Evolutionary conservation across 2,113 vertebrate species (phyloP), one percentile per base, ranked within the genome.

Genomic region (Tragelaphus imberbis): DNA sequence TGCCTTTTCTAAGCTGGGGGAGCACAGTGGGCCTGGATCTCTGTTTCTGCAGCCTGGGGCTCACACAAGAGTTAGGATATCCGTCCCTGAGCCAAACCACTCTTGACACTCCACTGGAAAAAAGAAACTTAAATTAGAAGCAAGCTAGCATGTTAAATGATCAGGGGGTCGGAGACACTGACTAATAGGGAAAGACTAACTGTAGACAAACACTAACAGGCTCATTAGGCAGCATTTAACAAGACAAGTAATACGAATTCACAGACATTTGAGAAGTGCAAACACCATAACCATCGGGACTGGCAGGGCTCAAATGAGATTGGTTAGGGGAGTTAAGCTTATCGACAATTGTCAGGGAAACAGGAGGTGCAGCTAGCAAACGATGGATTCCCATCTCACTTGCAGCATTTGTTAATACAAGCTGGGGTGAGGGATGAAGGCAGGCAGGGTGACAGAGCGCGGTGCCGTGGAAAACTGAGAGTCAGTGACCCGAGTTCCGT

Each of bases 201-300:
- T 23, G 28, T n/a, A n/a, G 81, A 82, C 65, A 95, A 82, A 90
- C 56, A 63, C 86, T 63, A 53, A n/a, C 55, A 51, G 94, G 77
- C 49, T 92, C 91, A 53, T 96, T 92, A 97, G 88, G n/a, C 33
- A 82, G 65, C 88, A 80, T 88, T 94, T 97, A 98, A 82, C 81
- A 96, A 77, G 51, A 92, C 88, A 68, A 96, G 75, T 82, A 92
- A 47, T 59, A 77, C 77, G 28, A 51, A 85, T 94, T 88, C 14
- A 58, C 61, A 92, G 58, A 92, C 77, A 94, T 36, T 63, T 96
- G 81, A 85, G 56, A 93, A 92, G 77, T 17, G 23, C 58, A 88
- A 97, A 90, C 84, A 79, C 30, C 71, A 59, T 71, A 36, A 63
- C 36, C 58, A 55, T 13, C 75, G 40, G 84, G 44, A 58, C 49